Conservation (phyloP, 2,888 invertebrate genomes). For the Cyclophora albipunctata region DNA sequence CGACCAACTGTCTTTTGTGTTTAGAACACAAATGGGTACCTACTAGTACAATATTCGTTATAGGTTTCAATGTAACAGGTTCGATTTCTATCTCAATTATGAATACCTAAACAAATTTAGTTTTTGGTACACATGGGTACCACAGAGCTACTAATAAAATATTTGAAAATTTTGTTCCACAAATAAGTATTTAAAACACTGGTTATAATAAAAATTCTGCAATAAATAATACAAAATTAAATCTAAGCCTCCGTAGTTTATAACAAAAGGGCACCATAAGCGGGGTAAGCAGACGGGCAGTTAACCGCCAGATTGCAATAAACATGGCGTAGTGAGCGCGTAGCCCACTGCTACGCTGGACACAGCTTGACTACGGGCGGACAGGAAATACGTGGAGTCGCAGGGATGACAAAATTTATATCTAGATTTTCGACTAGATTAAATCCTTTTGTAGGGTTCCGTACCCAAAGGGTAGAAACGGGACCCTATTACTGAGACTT, state of each 20-base stretch:
- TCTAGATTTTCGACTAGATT: not conserved
- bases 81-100: no score
- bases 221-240: constrained; percentile 2
- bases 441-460: not conserved
- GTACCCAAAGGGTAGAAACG: not conserved
- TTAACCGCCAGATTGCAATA: constrained; percentile 72
- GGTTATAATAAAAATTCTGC: no score
- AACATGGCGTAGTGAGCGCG: constrained; percentile 65
- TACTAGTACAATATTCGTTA: no score
- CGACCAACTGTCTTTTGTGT: no score
- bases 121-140: no score
- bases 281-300: constrained; percentile 62
- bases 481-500: no score
- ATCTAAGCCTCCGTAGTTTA: constrained; percentile 18
- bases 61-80: no score
- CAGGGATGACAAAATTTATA: not conserved
- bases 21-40: no score
- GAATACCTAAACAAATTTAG: no score
- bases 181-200: no score
- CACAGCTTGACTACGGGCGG: constrained; percentile 52
- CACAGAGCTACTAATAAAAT: no score
- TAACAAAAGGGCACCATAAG: constrained; percentile 54
- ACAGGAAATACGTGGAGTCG: constrained; percentile 36
- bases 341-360: constrained; percentile 51
- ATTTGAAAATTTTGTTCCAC: no score